Evolutionary conservation across 2,797 vertebrate genomes (phyloP), one percentile per base, ranked within the genome.

Genomic region (Emys orbicularis): DNA sequence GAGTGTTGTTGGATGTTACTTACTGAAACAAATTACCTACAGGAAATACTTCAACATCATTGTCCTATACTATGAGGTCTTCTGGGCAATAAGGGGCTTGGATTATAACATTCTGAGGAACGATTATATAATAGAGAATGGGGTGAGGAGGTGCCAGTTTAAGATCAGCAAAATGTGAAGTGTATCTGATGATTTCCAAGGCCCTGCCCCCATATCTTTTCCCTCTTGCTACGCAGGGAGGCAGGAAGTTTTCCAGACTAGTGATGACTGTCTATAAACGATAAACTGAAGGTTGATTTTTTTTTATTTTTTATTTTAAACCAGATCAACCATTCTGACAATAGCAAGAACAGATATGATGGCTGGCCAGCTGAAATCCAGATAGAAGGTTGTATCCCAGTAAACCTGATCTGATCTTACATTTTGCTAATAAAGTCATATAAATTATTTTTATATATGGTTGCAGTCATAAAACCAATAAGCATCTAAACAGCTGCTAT

Each of bases 351-450:
- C 96, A 97, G 97, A 84, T 98, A 98, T 1, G 0, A 1, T 0
- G 98, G 96, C 87, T 99, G 98, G 98, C 98, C 98, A 8, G 97
- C 98, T 29, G 98, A 98, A 97, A 96, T 98, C 50, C 98, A 98
- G 95, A 98, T 98, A 85, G 98, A 98, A 85, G 98, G 98, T 82
- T 98, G 98, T 59, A 89, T 99, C 53, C 98, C 98, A 9, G 93
- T 54, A 89, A 96, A 90, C 29, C 61, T 94, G 34, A 96, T 92
- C 82, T 98, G 77, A 95, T 77, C 2, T 9, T 23, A 27, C n/a
- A 16, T 6, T 4, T 76, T 79, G 56, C 83, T 61, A 95, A 94
- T 93, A 95, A 97, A 97, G 49, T 93, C 1, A 1, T 8, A 74
- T 90, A 6, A 85, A 4, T 91, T 92, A 95, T 96, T 91, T 93